Conservation (phyloP, 2,888 invertebrate species). For the Dicyrtoma fusca region DNA sequence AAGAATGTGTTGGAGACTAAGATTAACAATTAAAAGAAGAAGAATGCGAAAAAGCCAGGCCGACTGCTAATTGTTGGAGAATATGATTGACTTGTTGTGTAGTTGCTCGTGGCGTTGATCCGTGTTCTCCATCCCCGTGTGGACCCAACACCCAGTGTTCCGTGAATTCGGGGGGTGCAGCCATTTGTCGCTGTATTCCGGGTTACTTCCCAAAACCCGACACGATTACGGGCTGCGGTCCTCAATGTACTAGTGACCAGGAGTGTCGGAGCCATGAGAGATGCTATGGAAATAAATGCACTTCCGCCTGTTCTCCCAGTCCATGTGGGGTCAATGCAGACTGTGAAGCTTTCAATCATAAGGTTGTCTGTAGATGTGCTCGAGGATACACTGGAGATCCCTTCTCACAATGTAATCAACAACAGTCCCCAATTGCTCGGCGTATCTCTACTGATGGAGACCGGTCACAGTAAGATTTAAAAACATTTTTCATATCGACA, state of each 20-base stretch:
- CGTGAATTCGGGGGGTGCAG: constrained; percentile 52
- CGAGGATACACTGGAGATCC: constrained; percentile 54
- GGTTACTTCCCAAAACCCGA: constrained; percentile 58
- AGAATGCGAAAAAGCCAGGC: too few relatives aligned
- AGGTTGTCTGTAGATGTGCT: constrained; percentile 47
- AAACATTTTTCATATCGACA: too few relatives aligned
- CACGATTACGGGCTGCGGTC: constrained; percentile 58
- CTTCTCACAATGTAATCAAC: constrained; percentile 50
- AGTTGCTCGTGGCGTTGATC: constrained; percentile 49
- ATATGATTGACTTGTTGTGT: too few relatives aligned
- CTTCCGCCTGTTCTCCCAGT: constrained; percentile 46
- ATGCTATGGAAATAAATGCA: constrained; percentile 50
- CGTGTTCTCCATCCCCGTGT: constrained; percentile 57
- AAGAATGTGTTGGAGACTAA: too few relatives aligned
- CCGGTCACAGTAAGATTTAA: constrained; percentile 54
- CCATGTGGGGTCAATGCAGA: constrained; percentile 51
- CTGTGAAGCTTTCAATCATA: constrained; percentile 54
- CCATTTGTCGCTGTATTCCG: constrained; percentile 56
- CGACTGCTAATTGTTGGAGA: too few relatives aligned
- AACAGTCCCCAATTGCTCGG: constrained; percentile 50
- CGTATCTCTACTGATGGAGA: constrained; percentile 50
- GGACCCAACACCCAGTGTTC: constrained; percentile 57
- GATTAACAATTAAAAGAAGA: too few relatives aligned
- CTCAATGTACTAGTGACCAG: constrained; percentile 56
- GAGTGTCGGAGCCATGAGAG: constrained; percentile 52